Base-by-base conservation (phyloP, 2,888 invertebrate genomes). In the Pseudanteris insignis region DNA sequence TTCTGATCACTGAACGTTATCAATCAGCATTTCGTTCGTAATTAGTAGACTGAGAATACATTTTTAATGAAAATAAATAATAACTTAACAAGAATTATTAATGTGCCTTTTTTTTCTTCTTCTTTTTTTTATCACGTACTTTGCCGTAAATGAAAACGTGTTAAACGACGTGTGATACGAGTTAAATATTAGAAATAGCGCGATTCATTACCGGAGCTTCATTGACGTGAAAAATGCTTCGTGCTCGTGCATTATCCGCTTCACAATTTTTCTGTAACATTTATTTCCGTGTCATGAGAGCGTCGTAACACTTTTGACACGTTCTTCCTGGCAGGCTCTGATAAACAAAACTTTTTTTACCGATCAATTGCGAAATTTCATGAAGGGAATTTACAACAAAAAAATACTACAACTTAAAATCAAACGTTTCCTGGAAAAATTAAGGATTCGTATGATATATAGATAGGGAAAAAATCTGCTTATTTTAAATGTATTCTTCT, bases 201-300 rank as follows among this genome's bases (percentile, higher is more conserved):
- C 44, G 33, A 43, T 54, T 61, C 54, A 54, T 54, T 54, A 40
- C 41, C 28, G 40, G 18, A 21, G 44, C 50, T 54, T 61, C 61
- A 61, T 61, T 61, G 50, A 61, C 44, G 41, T 44, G 61, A 61
- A 61, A 61, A 61, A 61, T 46, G 30, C 50, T 50, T 46, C 32
- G 46, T 36, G 46, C 50, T 61, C 50, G 61, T 54, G 61, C 50
- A 55, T 61, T 61, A 61, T 61, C 50, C 50, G 57, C 53, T 60
- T 57, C 41, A 34, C 54, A 54, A 51, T 64, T 64, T 61, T 64
- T 64, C 64, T 64, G 61, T 61, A 61, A 60, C 61, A 64, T 61
- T 64, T 61, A 64, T 61, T 64, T 64, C 48, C 64, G 60, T 61
- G 58, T 61, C 61, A 60, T 61, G 64, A 61, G 64, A 64, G 34